Evolutionary conservation across 2,113 vertebrate genomes (phyloP).

Genomic region (human (Homo sapiens)): GRCh38 chr2:178864001-178864500

Average conservation of each 20-base stretch:
- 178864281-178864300: background rate
- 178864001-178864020: constrained; percentile 48
- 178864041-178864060: background rate
- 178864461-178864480: background rate
- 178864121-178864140: background rate
- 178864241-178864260: background rate
- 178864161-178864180: background rate
- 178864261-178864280: background rate
- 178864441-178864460: background rate
- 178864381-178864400: background rate
- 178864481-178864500: background rate
- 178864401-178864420: background rate
- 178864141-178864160: background rate
- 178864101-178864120: background rate
- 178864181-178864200: background rate
- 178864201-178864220: background rate
- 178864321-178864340: background rate
- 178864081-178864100: background rate
- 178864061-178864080: background rate
- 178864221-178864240: background rate
- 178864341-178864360: background rate
- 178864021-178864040: background rate
- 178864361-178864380: background rate
- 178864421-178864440: background rate
- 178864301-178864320: background rate